Percentiles rank a stretch among this genome's conserved stretches.
Conservation (phyloP, 2,888 invertebrate genomes). For the Hipparchia sbordonii region DNA sequence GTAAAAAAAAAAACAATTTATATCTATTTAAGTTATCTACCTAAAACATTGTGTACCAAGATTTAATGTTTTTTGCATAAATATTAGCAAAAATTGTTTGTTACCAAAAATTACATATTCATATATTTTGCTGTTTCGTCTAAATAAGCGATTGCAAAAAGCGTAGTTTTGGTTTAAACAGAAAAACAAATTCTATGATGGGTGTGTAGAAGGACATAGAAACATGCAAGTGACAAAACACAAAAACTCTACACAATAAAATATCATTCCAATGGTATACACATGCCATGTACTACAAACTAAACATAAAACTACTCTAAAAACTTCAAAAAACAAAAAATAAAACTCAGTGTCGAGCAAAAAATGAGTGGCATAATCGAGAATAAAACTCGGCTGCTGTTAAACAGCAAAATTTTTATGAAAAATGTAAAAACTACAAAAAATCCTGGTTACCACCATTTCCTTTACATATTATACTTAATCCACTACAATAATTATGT, state of each 20-base stretch:
- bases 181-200: conserved; percentile 69
- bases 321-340: conserved; percentile 37
- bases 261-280: conserved; percentile 40
- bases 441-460: conserved; percentile 71
- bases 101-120: conserved; percentile 51
- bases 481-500: conserved; percentile 47
- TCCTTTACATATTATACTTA: conserved; percentile 54
- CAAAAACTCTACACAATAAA: conserved; percentile 43
- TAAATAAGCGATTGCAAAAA: conserved; percentile 64
- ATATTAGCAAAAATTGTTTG: conserved; percentile 28
- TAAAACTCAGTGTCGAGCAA: conserved; percentile 30
- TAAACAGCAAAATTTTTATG: conserved; percentile 68
- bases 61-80: conserved; percentile 45
- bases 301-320: conserved; percentile 45
- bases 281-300: conserved; percentile 39
- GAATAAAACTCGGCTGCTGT: conserved; percentile 48
- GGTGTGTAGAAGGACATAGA: conserved; percentile 78
- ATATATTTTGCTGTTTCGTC: conserved; percentile 68
- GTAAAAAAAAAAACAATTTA: conserved; percentile 62
- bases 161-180: conserved; percentile 50
- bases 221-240: conserved; percentile 63
- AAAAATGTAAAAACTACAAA: conserved; percentile 45
- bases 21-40: conserved; percentile 51
- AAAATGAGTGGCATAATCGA: conserved; percentile 47
- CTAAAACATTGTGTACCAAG: conserved; percentile 53